Base-by-base conservation (phyloP, 1,140 invertebrate species). In the Euura saliciscinereae region DNA sequence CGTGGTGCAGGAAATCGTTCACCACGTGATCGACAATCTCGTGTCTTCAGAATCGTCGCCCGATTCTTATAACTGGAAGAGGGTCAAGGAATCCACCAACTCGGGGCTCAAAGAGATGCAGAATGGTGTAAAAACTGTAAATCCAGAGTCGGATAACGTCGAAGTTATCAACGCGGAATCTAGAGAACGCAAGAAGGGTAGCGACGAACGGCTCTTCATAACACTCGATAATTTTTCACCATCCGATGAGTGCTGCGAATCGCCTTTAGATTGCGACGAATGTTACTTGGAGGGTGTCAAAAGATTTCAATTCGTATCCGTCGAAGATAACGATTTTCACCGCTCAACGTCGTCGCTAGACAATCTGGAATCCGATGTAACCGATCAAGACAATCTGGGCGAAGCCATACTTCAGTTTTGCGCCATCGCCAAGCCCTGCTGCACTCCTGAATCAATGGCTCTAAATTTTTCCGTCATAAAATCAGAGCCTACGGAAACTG, bases 1-100 rank as follows among this genome's bases (percentile, higher is more conserved):
- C 6, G 74, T 83, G 2, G 73, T 86, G 10, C 71, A 73, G 4
- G 84, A 85, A 74, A 13, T 87, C 0, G 77, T 88, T 10, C 81
- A 85, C 69, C 84, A 83, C 46, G 66, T 88, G 45, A 70, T 85
- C 10, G 77, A 84, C 45, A 76, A 69, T 2, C 44, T 51, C 11
- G 68, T 70, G 43, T 43, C 7, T 42, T n/a, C 4, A 0, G 42
- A 44, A 3, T 69, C 43, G 3, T 69, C 68, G 11, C n/a, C 10
- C 28, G 43, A 75, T 68, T 75, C 67, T 65, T 65, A 71, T 73
- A 46, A 78, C 68, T 13, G 72, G 64, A 74, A 81, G 68, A 78
- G 76, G 74, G 51, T 71, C 0, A 84, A 85, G 71, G 80, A 84
- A 65, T 72, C 51, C 11, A 66, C 73, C 2, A 83, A 83, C 70